Base-by-base conservation (phyloP, 1,140 invertebrate species). In the Cherax quadricarinatus region DNA sequence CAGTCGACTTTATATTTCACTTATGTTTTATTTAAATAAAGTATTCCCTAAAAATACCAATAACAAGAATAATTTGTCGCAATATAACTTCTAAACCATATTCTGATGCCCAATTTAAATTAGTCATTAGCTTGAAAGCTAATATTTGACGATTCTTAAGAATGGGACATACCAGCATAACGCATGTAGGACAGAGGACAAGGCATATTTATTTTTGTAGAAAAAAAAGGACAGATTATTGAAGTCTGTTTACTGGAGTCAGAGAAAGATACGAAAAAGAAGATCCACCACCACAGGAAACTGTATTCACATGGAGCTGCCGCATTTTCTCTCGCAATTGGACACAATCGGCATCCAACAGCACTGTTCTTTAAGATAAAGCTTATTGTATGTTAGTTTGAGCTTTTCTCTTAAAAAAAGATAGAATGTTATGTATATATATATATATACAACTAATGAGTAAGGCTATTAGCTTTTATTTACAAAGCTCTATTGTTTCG, bases 301-400 rank as follows among this genome's bases (percentile, higher is more conserved):
- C 90, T 87, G 90, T 91, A 91, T 91, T 91, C 90, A 86, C 90
- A 91, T 91, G 90, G 84, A 57, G 83, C 62, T 81, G 84, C 90
- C 79, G 90, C 85, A 30, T 79, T 86, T n/a, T 53, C n/a, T 91
- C 84, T 90, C 62, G 51, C 81, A 86, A 82, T 86, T 91, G 90
- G 90, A 91, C 90, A 91, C 90, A 87, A 91, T 80, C 66, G 84
- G 85, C 84, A 91, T 91, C 90, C 90, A 91, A 91, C 78, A 14
- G 53, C 49, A 57, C 70, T 24, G 62, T 75, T 5, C 66, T 6
- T 75, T 30, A 30, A 10, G 70, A 3, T 30, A 75, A 9, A 75
- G 70, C 6, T 75, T 5, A 9, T 0, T 75, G 30, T 30, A 30
- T 75, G 70, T 75, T 75, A 30, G n/a, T 7, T 9, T 75, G 30